Conservation (phyloP, 2,113 vertebrate species). For the Egretta garzetta region DNA sequence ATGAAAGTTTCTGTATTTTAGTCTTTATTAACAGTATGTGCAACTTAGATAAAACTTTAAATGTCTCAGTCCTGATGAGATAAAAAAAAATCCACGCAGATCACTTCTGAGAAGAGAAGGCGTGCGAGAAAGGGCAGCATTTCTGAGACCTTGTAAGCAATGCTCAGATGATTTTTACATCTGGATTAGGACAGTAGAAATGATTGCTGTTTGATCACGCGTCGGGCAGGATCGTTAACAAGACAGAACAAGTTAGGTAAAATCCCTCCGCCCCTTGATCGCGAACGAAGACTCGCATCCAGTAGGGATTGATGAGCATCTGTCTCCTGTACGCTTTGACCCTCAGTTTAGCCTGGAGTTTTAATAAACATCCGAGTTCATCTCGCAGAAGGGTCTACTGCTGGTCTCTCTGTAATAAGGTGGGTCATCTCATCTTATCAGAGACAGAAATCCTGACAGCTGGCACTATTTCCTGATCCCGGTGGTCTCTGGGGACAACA, state of each 20-base stretch:
- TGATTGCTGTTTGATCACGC: conserved; percentile 46
- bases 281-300: conserved; percentile 14
- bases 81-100: not conserved
- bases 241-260: conserved; percentile 58
- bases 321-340: conserved; percentile 59
- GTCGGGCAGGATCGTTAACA: conserved; percentile 51
- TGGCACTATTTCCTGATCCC: conserved; percentile 64
- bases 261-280: conserved; percentile 30
- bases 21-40: conserved; percentile 70
- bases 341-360: conserved; percentile 54
- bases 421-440: conserved; percentile 73
- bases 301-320: conserved; percentile 57
- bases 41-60: conserved; percentile 67
- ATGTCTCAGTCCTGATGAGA: not conserved
- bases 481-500: conserved; percentile 67
- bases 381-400: conserved; percentile 59
- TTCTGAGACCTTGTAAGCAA: conserved; percentile 25
- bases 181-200: conserved; percentile 39
- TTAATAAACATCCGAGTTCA: conserved; percentile 69
- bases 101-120: not conserved
- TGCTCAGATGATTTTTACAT: conserved; percentile 62
- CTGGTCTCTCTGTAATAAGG: conserved; percentile 66
- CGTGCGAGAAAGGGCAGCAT: not conserved
- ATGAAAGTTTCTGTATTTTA: conserved; percentile 75
- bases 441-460: conserved; percentile 69